Evolutionary conservation across 2,888 invertebrate species (phyloP).

Genomic region (Papilio demoleus): DNA sequence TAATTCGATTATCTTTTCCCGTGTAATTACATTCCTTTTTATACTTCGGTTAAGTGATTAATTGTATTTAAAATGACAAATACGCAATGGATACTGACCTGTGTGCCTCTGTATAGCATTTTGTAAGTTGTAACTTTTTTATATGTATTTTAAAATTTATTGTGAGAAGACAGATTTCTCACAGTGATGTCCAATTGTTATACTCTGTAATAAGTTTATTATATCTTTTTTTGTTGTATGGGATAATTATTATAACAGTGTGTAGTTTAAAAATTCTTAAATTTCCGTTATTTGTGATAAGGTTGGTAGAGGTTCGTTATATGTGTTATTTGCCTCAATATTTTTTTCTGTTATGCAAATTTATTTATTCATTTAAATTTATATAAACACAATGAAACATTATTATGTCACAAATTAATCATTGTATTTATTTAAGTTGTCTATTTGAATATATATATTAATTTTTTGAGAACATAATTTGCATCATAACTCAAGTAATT

Average conservation of each 20-base stretch:
- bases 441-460: no score
- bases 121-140: conserved; percentile 60
- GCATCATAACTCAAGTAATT: no score
- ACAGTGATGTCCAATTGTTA: background rate
- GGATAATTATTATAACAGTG: background rate
- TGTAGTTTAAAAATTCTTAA: background rate
- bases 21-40: conserved; percentile 10
- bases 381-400: no score
- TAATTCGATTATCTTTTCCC: background rate
- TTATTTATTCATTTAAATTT: no score
- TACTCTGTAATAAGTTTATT: background rate
- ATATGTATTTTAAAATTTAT: conserved; percentile 34
- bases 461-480: no score
- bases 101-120: conserved; percentile 59
- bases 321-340: no score
- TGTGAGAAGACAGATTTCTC: background rate
- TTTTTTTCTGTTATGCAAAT: no score
- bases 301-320: background rate
- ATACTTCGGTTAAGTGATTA: conserved; percentile 1
- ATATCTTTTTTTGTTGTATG: background rate
- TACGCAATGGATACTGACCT: conserved; percentile 58
- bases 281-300: background rate
- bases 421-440: no score
- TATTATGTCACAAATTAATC: no score
- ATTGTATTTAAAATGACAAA: conserved; percentile 36